These are phyloP conservation scores for Stichopus chloronotus DNA, from an alignment of 35 echinoderm and acorn worm genomes.

Conservation along the genomic window DNA sequence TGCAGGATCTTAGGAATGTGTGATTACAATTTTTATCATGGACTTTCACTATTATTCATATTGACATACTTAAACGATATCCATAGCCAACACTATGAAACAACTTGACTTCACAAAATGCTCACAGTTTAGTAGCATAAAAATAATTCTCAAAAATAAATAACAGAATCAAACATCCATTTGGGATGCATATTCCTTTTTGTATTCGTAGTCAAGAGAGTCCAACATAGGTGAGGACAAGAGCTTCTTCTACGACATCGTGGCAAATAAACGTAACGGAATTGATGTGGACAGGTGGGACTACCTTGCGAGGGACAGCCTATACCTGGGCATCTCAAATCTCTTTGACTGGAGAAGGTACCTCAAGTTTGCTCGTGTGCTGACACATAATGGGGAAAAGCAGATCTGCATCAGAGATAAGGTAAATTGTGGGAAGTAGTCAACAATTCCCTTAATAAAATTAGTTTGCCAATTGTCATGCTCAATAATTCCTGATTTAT, in stretches of 20 bases:
- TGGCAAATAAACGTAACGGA: slow-evolving; percentile 94
- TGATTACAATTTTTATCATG: too few species aligned
- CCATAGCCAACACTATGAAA: slow-evolving; percentile 54
- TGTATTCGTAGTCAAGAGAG: slow-evolving; percentile 74
- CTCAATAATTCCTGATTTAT: too few species aligned
- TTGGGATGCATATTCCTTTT: slow-evolving; percentile 77
- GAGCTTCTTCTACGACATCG: slow-evolving; percentile 88
- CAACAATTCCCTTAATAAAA: too few species aligned
- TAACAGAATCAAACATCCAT: slow-evolving; percentile 60
- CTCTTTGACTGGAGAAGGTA: slow-evolving; percentile 85
- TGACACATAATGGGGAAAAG: slow-evolving; percentile 59
- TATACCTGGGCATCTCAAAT: slow-evolving; percentile 84
- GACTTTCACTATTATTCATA: too few species aligned
- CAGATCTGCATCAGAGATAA: slow-evolving; percentile 96
- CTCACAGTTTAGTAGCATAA: slow-evolving; percentile 75
- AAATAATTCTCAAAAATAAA: slow-evolving; percentile 69
- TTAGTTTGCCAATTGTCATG: too few species aligned
- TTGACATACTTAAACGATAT: too few species aligned
- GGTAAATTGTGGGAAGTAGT: slow-evolving; percentile 11
- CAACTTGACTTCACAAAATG: slow-evolving; percentile 77
- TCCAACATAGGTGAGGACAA: slow-evolving; percentile 74
- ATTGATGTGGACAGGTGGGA: slow-evolving; percentile 97
- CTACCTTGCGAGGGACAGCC: slow-evolving; percentile 90
- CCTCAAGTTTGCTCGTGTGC: slow-evolving; percentile 87
- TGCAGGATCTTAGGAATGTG: too few species aligned